Percentiles rank a stretch among this genome's conserved stretches.
Evolutionary conservation across 2,113 vertebrate genomes (phyloP).

Genomic region (Platichthys stellatus): DNA sequence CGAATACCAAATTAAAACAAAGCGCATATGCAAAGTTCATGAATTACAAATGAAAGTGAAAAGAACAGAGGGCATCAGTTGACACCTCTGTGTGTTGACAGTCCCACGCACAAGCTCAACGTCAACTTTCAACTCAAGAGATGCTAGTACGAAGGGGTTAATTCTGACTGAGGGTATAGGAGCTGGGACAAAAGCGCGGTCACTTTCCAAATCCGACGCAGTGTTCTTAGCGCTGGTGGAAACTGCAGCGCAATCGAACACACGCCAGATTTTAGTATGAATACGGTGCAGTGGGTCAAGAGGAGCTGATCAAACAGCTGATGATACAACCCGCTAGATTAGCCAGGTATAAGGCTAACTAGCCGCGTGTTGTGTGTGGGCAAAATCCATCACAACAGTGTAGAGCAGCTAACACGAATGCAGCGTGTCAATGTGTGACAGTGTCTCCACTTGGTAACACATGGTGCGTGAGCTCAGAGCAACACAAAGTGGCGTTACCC

Average conservation of each 20-base stretch:
- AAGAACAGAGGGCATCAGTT: not conserved
- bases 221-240: conserved; percentile 28
- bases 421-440: too few species aligned
- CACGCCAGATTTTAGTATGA: not conserved
- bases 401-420: not conserved
- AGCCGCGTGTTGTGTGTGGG: conserved; percentile 65
- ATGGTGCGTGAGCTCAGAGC: not conserved
- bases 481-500: fast-evolving
- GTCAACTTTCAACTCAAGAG: too few species aligned
- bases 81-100: not conserved
- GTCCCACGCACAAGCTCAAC: conserved; percentile 6
- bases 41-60: too few species aligned
- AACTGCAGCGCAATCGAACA: not conserved
- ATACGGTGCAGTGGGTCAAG: not conserved
- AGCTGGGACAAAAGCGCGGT: conserved; percentile 77
- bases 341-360: conserved; percentile 60
- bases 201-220: conserved; percentile 73
- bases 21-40: too few species aligned
- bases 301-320: conserved; percentile 25
- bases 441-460: fast-evolving
- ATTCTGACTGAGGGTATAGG: conserved; percentile 55
- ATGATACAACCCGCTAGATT: conserved; percentile 62
- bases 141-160: conserved; percentile 74
- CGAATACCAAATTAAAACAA: too few species aligned
- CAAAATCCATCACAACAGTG: not conserved